phyloP scores from a whole-genome alignment of 2,113 vertebrate genomes.

The Crotalus helleri region DNA sequence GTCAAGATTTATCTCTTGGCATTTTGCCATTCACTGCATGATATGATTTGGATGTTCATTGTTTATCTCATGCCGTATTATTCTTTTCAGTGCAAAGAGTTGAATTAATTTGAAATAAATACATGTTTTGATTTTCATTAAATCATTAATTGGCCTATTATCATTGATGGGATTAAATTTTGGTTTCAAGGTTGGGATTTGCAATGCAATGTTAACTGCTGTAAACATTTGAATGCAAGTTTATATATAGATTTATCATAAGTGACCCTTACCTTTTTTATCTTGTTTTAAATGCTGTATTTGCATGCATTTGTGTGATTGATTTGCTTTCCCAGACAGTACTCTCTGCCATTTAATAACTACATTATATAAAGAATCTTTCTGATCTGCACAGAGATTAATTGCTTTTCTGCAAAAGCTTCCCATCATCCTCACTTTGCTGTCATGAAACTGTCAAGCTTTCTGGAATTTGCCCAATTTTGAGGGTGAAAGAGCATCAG shows the following conservation, averaged over 20 bases:
- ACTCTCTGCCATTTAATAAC: conserved; percentile 6
- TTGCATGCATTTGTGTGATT: conserved; percentile 4
- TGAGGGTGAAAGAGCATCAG: not conserved
- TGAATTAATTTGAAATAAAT: conserved; percentile 27
- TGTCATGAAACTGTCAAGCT: not conserved
- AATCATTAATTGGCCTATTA: not conserved
- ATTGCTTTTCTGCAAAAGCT: not conserved
- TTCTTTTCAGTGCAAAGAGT: not conserved
- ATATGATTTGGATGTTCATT: conserved; percentile 19
- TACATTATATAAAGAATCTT: not conserved
- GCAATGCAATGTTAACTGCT: conserved; percentile 11
- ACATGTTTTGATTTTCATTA: conserved; percentile 8
- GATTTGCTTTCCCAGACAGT: conserved; percentile 10
- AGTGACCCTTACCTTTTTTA: conserved; percentile 10
- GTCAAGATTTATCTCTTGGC: conserved; percentile 4
- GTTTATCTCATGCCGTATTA: conserved; percentile 19
- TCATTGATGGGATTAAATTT: not conserved
- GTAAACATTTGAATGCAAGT: not conserved
- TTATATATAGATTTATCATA: conserved; percentile 4
- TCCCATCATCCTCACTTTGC: not conserved
- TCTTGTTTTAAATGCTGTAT: conserved; percentile 14
- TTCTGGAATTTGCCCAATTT: not conserved
- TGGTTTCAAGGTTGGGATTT: not conserved
- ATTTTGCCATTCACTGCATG: conserved; percentile 3
- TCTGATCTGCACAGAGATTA: not conserved